Conservation (phyloP, 2,888 invertebrate species). For the Drosophila melanosoma region DNA sequence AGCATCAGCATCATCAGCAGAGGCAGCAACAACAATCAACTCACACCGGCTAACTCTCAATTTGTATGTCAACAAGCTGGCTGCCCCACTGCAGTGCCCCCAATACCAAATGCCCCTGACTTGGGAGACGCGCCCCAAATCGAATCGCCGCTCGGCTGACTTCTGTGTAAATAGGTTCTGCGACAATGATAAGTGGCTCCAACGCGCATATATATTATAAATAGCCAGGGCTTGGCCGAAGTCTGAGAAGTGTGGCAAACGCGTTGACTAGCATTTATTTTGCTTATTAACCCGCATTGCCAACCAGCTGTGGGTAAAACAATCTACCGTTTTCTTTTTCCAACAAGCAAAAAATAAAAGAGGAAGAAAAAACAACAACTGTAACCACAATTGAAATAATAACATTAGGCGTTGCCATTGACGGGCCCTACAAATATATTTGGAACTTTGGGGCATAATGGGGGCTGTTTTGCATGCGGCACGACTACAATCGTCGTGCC, state of each 20-base stretch:
- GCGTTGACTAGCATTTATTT: constrained; percentile 24
- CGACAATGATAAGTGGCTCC: constrained; percentile 39
- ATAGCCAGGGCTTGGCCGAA: constrained; percentile 22
- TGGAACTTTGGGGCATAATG: constrained; percentile 15
- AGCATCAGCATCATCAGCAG: not conserved
- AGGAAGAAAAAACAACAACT: constrained; percentile 5
- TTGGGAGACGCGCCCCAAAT: constrained; percentile 15
- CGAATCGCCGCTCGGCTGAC: constrained; percentile 34
- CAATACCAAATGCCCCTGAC: not conserved
- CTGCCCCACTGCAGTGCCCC: constrained; percentile 1
- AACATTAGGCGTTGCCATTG: constrained; percentile 71
- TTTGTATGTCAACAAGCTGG: constrained; percentile 53
- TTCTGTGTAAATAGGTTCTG: constrained; percentile 28
- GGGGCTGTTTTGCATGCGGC: constrained; percentile 45
- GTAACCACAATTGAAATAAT: constrained; percentile 52
- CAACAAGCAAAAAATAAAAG: constrained; percentile 2
- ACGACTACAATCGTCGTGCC: constrained; percentile 21
- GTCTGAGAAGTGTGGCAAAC: not conserved
- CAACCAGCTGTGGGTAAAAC: constrained; percentile 48
- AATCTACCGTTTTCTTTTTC: constrained; percentile 28
- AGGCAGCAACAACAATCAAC: not conserved
- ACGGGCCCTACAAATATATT: constrained; percentile 39
- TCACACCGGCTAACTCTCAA: constrained; percentile 44
- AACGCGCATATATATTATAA: constrained; percentile 38
- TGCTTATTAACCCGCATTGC: constrained; percentile 73